Percentiles rank a stretch among this genome's conserved stretches.
phyloP scores from a whole-genome alignment of 2,888 invertebrate species.

The Ormyrus rosae region DNA sequence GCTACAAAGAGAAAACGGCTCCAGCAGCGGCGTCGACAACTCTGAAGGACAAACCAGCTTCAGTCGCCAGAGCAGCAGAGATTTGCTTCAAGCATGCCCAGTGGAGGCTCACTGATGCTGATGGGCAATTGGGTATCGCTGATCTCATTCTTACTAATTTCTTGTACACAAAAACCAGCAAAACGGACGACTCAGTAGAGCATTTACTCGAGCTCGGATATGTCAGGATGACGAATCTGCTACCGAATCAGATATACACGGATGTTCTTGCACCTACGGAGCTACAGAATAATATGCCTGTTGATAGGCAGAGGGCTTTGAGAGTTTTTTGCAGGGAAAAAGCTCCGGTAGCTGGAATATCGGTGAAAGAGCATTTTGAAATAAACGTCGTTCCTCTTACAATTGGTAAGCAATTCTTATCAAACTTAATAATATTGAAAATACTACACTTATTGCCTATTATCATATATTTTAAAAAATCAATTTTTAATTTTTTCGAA shows the following conservation, averaged over 20 bases:
- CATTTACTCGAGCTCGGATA: constrained; percentile 97
- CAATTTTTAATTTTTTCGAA: not conserved
- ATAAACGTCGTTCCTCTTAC: constrained; percentile 97
- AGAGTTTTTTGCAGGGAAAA: constrained; percentile 97
- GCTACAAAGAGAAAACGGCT: constrained; percentile 89
- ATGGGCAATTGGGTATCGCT: constrained; percentile 98
- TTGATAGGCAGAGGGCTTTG: constrained; percentile 90
- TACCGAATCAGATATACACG: constrained; percentile 95
- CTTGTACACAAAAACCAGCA: constrained; percentile 96
- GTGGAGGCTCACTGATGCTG: constrained; percentile 98
- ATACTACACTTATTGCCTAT: no score
- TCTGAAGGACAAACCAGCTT: constrained; percentile 83
- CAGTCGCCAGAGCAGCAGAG: constrained; percentile 90
- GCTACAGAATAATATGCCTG: constrained; percentile 90
- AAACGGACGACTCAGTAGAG: constrained; percentile 97
- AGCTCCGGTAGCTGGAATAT: constrained; percentile 98
- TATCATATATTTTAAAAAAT: no score
- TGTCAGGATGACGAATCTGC: constrained; percentile 94
- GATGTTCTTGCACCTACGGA: constrained; percentile 90
- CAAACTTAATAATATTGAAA: no score
- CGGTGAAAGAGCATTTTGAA: constrained; percentile 99
- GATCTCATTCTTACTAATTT: constrained; percentile 97
- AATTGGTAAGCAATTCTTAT: constrained; percentile 80
- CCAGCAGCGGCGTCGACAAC: constrained; percentile 78
- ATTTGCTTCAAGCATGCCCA: constrained; percentile 99